Base-by-base conservation (phyloP, 2,797 vertebrate species). In the Danio choprae region DNA sequence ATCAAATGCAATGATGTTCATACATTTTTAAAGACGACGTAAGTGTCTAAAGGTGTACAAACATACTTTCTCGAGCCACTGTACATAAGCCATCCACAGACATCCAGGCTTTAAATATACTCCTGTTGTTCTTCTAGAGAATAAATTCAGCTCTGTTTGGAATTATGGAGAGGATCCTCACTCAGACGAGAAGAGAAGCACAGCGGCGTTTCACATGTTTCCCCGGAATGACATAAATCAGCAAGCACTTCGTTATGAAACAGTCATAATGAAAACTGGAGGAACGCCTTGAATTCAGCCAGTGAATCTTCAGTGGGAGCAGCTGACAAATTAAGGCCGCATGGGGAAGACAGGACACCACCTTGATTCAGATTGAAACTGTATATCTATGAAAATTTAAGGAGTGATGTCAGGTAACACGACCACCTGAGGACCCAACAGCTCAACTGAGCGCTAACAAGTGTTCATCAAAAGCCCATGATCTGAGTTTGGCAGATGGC, bases 171-270 rank as follows among this genome's bases (percentile, higher is more conserved):
- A 11, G 50, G 46, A 63, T 64, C 53, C 68, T 84, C 58, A 41
- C 59, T 79, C 38, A 44, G 67, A 65, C 67, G 46, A 69, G 69
- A 63, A 55, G 71, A 72, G 58, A 75, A 74, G 63, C 51, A 51
- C 40, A 15, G 69, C 53, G 15, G 48, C 18, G 6, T 60, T 82
- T 77, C 50, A 77, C 77, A 68, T 79, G 51, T 40, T 80, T 76
- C 73, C 62, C 72, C 60, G 80, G 77, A 77, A 80, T 79, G 73
- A 76, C 73, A 83, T 83, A 83, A 70, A 83, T 80, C 82, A 80
- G 38, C 65, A 59, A 70, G 72, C 71, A 80, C 72, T 71, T 63
- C 43, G 20, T 69, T 83, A 79, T 74, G 71, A 69, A 78, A 82
- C 51, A 56, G 64, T 41, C 12, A 48, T 80, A 83, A 83, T 71